phyloP scores from a whole-genome alignment of 2,888 invertebrate species.

The Hypselothyrea guttata region DNA sequence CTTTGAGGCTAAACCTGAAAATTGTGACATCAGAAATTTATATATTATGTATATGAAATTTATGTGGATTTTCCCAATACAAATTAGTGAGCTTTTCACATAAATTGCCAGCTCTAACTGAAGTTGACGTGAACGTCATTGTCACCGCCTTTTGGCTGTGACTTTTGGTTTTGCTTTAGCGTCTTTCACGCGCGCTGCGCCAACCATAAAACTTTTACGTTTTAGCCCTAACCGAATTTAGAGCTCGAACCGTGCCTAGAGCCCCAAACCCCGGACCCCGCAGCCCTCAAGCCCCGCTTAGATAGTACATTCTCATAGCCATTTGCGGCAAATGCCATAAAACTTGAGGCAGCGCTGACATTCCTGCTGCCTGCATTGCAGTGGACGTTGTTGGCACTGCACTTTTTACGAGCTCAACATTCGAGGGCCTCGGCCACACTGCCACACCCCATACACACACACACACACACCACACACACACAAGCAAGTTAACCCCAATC shows the following conservation, averaged over 20 bases:
- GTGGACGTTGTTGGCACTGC: constrained; percentile 38
- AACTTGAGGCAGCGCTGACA: constrained; percentile 61
- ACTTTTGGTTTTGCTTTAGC: constrained; percentile 15
- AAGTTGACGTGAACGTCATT: constrained; percentile 19
- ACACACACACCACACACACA: not conserved
- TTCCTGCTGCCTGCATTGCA: constrained; percentile 69
- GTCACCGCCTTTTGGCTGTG: constrained; percentile 9
- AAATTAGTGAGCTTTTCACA: not conserved
- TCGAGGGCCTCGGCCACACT: constrained; percentile 37
- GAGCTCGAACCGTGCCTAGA: constrained; percentile 20
- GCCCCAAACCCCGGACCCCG: constrained; percentile 11
- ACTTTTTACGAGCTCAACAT: constrained; percentile 56
- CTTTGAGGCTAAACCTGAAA: too few species aligned
- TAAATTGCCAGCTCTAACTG: constrained; percentile 13
- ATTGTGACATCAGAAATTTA: too few species aligned
- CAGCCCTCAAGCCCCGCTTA: too few species aligned
- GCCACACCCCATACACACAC: not conserved
- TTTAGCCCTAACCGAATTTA: constrained; percentile 66
- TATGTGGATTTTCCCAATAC: not conserved
- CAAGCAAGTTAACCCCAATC: constrained; percentile 43
- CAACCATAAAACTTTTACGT: constrained; percentile 72
- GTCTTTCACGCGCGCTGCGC: constrained; percentile 44
- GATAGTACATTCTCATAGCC: constrained; percentile 63
- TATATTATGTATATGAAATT: too few species aligned
- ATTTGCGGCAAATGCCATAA: constrained; percentile 56